phyloP scores from a whole-genome alignment of 2,888 invertebrate genomes.

The Gonocerus acuteangulatus region DNA sequence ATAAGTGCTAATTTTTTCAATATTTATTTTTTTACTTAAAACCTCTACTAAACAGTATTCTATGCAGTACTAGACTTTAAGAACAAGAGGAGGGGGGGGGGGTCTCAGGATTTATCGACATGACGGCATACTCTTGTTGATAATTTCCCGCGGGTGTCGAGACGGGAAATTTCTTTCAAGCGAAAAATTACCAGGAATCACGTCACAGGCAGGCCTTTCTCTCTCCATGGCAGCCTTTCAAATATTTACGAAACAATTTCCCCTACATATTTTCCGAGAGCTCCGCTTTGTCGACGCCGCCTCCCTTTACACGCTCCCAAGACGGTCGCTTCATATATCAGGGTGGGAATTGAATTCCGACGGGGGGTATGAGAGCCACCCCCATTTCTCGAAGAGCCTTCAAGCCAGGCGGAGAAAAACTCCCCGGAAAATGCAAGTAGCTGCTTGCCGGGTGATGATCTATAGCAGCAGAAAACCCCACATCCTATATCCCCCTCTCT shows the following conservation, averaged over 20 bases:
- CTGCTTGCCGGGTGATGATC: background rate
- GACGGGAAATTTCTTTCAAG: background rate
- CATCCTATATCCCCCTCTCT: too few species aligned
- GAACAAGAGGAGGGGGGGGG: too few species aligned
- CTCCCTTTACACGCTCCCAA: background rate
- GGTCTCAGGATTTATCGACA: too few species aligned
- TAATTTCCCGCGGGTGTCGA: too few species aligned
- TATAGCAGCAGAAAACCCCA: background rate
- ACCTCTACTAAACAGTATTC: too few species aligned
- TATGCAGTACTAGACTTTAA: too few species aligned
- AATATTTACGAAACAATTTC: slow-evolving; percentile 23
- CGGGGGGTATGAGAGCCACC: background rate
- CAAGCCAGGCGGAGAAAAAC: slow-evolving; percentile 11
- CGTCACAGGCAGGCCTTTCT: background rate
- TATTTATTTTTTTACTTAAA: too few species aligned
- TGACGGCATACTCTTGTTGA: too few species aligned
- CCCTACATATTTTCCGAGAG: slow-evolving; percentile 14
- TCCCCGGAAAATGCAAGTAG: slow-evolving; percentile 5
- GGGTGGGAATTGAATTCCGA: slow-evolving; percentile 9
- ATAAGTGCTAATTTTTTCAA: too few species aligned
- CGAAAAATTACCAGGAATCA: background rate
- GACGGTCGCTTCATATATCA: slow-evolving; percentile 15
- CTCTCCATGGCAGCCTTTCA: background rate
- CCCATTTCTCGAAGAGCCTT: background rate
- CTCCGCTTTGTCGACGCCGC: background rate